Base-by-base conservation (phyloP, 1,140 invertebrate genomes). In the Lanistes nyassanus region DNA sequence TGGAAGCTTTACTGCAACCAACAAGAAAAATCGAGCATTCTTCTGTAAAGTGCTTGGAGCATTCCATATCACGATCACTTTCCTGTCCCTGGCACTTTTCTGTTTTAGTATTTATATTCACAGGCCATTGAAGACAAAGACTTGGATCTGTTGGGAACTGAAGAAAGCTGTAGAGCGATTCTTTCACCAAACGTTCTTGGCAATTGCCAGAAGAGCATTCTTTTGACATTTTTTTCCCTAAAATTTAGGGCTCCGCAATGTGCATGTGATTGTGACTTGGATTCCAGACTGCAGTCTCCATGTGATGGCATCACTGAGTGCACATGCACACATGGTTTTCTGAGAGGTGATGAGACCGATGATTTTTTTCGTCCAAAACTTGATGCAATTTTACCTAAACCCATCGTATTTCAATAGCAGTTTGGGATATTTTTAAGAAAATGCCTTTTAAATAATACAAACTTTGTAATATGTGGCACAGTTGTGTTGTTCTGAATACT, bases 381-480 rank as follows among this genome's bases (percentile, higher is more conserved):
- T 62, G 23, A 26, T n/a, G n/a, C 58, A 26, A 11, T 62, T 60
- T 23, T 60, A 23, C 56, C 7, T 60, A 29, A 7, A 23, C n/a
- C 31, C 5, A 9, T 60, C 56, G n/a, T n/a, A n/a, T n/a, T n/a
- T n/a, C n/a, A n/a, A n/a, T n/a, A n/a, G n/a, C n/a, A n/a, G n/a
- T n/a, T n/a, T n/a, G n/a, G n/a, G n/a, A n/a, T n/a, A n/a, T n/a
- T n/a, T n/a, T n/a, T n/a, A n/a, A n/a, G n/a, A n/a, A n/a, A n/a
- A n/a, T 60, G 7, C 23, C 31, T 60, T n/a, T 60, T n/a, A 7
- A 9, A 6, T 60, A 9, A 60, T 60, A 9, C 56, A 29, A 9
- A 60, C 31, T 29, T 60, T 60, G n/a, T 60, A 7, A 60, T 60
- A 9, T 60, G 56, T 60, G 56, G 31, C 56, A 26, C 56, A 60